phyloP scores from a whole-genome alignment of 1,140 invertebrate genomes.

The Drosophila hydei region DNA sequence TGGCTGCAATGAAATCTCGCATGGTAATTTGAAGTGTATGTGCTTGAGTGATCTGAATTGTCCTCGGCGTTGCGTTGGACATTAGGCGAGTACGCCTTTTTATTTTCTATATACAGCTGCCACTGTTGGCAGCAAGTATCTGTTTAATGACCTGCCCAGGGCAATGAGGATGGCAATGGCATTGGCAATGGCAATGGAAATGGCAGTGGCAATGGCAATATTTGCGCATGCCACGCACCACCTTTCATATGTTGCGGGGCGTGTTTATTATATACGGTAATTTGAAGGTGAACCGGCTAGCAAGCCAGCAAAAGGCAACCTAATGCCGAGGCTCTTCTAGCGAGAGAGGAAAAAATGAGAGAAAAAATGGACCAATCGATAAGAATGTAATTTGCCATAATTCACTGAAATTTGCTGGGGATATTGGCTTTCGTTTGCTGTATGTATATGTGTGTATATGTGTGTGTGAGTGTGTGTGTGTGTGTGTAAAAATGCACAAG shows the following conservation, averaged over 20 bases:
- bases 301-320: conserved; percentile 13
- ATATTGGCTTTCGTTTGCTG: conserved; percentile 70
- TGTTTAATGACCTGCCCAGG: conserved; percentile 34
- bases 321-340: conserved; percentile 2
- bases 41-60: conserved; percentile 35
- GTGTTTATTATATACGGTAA: conserved; percentile 46
- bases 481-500: conserved; percentile 10
- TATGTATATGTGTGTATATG: conserved; percentile 4
- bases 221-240: conserved; percentile 24
- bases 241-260: conserved; percentile 48
- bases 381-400: conserved; percentile 82
- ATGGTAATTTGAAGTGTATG: background rate
- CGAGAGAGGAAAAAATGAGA: conserved; percentile 19
- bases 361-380: conserved; percentile 80
- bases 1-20: background rate
- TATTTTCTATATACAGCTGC: too few relatives aligned
- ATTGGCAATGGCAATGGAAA: conserved; percentile 3
- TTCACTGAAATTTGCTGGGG: conserved; percentile 79
- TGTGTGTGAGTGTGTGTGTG: conserved; percentile 13
- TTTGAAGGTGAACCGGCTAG: conserved; percentile 28
- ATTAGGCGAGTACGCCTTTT: background rate
- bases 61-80: conserved; percentile 11
- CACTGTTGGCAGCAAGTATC: conserved; percentile 12
- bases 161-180: conserved; percentile 13
- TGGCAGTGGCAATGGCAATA: conserved; percentile 8